Conservation (phyloP, 2,797 vertebrate genomes). For the Ceryle rudis region DNA sequence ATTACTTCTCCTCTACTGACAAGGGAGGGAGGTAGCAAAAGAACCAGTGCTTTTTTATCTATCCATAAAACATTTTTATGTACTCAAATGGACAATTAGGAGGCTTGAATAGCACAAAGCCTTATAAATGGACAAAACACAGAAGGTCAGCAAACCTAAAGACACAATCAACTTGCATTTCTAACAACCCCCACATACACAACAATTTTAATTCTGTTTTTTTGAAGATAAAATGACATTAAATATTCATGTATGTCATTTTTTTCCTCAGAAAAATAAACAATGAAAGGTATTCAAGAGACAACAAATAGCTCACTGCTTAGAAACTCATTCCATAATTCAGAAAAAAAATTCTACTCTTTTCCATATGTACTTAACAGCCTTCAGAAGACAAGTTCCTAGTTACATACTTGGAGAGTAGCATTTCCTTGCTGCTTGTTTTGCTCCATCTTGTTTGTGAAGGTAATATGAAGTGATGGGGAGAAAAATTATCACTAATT, state of each 20-base stretch:
- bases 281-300: background rate
- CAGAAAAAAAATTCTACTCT: slow-evolving; percentile 29
- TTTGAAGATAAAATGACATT: slow-evolving; percentile 60
- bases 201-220: slow-evolving; percentile 49
- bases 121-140: slow-evolving; percentile 36
- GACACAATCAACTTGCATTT: slow-evolving; percentile 48
- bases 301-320: slow-evolving; percentile 1
- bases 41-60: background rate
- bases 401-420: background rate
- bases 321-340: slow-evolving; percentile 32
- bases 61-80: slow-evolving; percentile 14
- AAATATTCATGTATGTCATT: slow-evolving; percentile 11
- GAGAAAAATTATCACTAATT: background rate
- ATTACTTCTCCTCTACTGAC: background rate
- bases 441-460: background rate
- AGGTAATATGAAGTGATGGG: background rate
- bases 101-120: slow-evolving; percentile 53
- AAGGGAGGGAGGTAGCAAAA: background rate
- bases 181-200: background rate
- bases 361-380: slow-evolving; percentile 10
- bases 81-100: slow-evolving; percentile 45
- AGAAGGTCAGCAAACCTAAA: slow-evolving; percentile 48
- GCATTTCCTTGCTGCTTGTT: background rate
- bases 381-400: background rate
- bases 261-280: slow-evolving; percentile 13